phyloP scores from a whole-genome alignment of 2,797 vertebrate species.

The Typhlichthys subterraneus region DNA sequence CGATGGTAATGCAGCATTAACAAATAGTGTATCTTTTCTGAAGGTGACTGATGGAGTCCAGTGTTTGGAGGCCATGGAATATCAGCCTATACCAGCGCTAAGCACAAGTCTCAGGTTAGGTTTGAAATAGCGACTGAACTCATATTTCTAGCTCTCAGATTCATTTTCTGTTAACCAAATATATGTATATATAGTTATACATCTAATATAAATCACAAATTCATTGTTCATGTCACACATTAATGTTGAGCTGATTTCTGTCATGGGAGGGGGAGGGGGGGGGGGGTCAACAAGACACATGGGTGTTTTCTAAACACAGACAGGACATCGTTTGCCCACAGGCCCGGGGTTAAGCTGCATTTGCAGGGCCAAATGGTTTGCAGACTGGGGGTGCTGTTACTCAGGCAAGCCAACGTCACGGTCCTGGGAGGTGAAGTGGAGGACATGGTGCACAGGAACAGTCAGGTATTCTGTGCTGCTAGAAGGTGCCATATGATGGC shows the following conservation, averaged over 20 bases:
- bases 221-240: no score
- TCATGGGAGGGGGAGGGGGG: no score
- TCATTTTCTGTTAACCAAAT: no score
- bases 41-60: slow-evolving; percentile 92
- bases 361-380: slow-evolving; percentile 84
- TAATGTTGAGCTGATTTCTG: no score
- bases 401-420: slow-evolving; percentile 88
- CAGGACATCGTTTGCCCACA: slow-evolving; percentile 14
- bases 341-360: slow-evolving; percentile 92
- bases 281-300: no score
- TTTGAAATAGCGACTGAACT: neutral
- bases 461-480: slow-evolving; percentile 49
- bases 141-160: no score
- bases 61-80: slow-evolving; percentile 92
- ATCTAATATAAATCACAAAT: no score
- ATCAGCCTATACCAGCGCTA: slow-evolving; percentile 84
- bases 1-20: neutral
- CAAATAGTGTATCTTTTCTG: slow-evolving; percentile 11
- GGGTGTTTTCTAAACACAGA: no score
- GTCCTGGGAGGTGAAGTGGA: slow-evolving; percentile 94
- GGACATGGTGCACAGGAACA: slow-evolving; percentile 83
- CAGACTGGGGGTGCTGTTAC: slow-evolving; percentile 88
- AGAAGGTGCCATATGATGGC: neutral
- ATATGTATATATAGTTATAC: no score
- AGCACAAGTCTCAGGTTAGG: slow-evolving; percentile 73